Percentiles rank a stretch among this genome's conserved stretches.
phyloP scores from a whole-genome alignment of 2,888 invertebrate species.

The Archips crataeganus region DNA sequence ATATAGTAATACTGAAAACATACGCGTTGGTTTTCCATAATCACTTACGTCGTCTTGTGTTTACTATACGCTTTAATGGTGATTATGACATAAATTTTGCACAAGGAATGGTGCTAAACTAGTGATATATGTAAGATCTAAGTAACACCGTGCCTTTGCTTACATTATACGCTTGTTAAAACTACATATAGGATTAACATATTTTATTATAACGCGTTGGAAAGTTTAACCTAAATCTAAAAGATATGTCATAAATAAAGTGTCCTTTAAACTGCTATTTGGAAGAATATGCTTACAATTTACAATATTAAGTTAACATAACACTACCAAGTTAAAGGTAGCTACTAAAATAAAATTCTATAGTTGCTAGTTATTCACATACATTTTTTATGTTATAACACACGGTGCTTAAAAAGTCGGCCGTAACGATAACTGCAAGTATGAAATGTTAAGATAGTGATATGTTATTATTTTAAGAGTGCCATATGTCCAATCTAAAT shows the following conservation, averaged over 20 bases:
- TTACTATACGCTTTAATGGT: not conserved
- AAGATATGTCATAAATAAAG: not conserved
- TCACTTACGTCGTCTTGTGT: not conserved
- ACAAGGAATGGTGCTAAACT: conserved; percentile 30
- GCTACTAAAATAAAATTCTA: not conserved
- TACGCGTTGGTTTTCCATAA: no score
- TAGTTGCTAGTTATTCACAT: not conserved
- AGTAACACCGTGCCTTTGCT: conserved; percentile 31
- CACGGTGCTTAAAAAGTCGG: not conserved
- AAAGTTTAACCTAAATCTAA: conserved; percentile 9
- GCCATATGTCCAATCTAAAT: conserved; percentile 23
- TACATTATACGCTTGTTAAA: conserved; percentile 30
- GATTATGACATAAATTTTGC: conserved; percentile 1
- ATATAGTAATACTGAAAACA: not conserved
- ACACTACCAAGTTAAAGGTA: not conserved
- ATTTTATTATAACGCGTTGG: conserved; percentile 1
- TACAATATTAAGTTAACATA: not conserved
- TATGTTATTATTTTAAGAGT: conserved; percentile 25
- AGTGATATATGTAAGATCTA: conserved; percentile 31
- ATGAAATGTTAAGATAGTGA: conserved; percentile 16
- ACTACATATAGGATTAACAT: conserved; percentile 9
- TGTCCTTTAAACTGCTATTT: not conserved
- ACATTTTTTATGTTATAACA: not conserved
- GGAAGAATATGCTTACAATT: not conserved
- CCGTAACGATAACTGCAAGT: not conserved